Evolutionary conservation across 2,797 vertebrate species (phyloP).

Genomic region (Pipistrellus pygmaeus): DNA sequence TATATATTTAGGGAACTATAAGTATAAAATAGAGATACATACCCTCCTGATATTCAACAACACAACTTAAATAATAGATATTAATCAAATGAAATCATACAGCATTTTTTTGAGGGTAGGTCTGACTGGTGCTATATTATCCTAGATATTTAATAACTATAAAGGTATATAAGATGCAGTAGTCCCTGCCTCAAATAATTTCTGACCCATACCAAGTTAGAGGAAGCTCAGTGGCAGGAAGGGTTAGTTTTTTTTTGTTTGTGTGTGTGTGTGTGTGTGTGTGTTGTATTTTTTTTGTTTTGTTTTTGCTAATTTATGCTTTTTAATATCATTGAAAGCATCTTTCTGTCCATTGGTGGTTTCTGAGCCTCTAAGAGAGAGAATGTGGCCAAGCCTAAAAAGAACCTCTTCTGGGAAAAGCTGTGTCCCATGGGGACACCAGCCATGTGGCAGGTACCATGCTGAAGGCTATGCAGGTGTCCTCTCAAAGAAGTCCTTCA

Average conservation of each 20-base stretch:
- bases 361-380: neutral
- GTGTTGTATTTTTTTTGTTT: neutral
- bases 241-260: too few species aligned
- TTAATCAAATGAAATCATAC: neutral
- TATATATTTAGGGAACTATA: neutral
- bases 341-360: neutral
- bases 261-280: too few species aligned
- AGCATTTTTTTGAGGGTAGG: conserved; percentile 1
- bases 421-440: accelerated
- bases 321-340: conserved; percentile 67
- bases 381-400: neutral
- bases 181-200: neutral
- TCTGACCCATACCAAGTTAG: neutral
- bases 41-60: neutral
- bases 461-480: neutral
- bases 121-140: neutral
- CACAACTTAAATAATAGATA: neutral
- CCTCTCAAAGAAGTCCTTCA: neutral
- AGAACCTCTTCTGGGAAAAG: neutral
- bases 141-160: neutral
- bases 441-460: neutral
- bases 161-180: neutral
- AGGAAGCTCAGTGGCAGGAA: neutral
- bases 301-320: neutral
- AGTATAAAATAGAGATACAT: neutral